Evolutionary conservation across 2,797 vertebrate genomes (phyloP).

Genomic region (Miichthys miiuy): DNA sequence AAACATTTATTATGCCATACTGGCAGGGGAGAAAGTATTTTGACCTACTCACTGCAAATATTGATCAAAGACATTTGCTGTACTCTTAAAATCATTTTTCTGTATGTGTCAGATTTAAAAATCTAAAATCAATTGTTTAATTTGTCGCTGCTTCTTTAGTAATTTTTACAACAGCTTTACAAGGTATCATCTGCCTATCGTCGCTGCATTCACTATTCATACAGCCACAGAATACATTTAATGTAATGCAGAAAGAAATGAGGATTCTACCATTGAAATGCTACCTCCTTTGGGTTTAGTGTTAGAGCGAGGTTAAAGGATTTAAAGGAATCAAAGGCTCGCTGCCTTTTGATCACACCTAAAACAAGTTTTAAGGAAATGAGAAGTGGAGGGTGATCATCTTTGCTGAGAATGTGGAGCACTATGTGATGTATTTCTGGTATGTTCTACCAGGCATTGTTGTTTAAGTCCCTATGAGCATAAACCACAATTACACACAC

Average conservation of each 20-base stretch:
- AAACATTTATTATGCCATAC: not conserved
- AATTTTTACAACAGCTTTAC: conserved; percentile 20
- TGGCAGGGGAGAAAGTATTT: not conserved
- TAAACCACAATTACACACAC: not conserved
- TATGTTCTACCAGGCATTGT: not conserved
- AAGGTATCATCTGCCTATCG: not conserved
- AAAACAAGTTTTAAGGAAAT: not conserved
- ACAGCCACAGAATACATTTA: conserved; percentile 16
- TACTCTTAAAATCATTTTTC: not conserved
- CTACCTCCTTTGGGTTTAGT: not conserved
- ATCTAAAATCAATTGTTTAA: conserved; percentile 10
- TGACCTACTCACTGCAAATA: not conserved
- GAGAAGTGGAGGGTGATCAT: conserved; percentile 1
- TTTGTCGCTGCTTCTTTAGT: not conserved
- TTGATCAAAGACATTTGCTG: not conserved
- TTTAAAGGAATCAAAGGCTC: conserved; percentile 12
- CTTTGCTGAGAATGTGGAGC: conserved; percentile 8
- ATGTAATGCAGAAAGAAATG: conserved; percentile 32
- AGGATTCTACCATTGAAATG: conserved; percentile 16
- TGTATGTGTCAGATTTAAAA: conserved; percentile 3
- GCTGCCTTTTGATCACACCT: conserved; percentile 20
- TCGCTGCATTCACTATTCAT: not conserved
- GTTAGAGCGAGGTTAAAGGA: too few species aligned
- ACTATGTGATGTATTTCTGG: not conserved
- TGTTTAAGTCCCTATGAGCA: conserved; percentile 1